A percentile compares a stretch with the other conserved stretches of the same genome.
phyloP scores from a whole-genome alignment of 2,888 invertebrate genomes.

The Drosophila tanythrix region DNA sequence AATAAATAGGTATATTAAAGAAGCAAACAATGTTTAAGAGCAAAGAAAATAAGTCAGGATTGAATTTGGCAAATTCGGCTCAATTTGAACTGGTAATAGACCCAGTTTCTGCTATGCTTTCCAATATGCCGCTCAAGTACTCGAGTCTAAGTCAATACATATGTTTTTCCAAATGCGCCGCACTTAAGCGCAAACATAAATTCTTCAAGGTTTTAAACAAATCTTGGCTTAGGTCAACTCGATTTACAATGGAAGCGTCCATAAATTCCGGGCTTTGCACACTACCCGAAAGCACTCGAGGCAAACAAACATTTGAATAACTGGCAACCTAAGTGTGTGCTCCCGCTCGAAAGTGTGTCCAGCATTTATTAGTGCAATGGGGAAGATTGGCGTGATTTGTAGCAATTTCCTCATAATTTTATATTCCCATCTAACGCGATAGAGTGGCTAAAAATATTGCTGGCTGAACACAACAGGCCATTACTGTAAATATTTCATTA shows the following conservation, averaged over 20 bases:
- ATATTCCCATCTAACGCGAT: conserved; percentile 7
- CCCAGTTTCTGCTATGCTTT: background rate
- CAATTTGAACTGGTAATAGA: background rate
- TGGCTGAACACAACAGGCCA: conserved; percentile 53
- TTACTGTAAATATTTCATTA: conserved; percentile 79
- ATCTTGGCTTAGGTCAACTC: conserved; percentile 47
- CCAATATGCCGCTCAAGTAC: background rate
- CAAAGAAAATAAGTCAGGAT: background rate
- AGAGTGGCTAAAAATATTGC: conserved; percentile 31
- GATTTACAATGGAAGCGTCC: conserved; percentile 32
- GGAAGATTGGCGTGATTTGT: conserved; percentile 70
- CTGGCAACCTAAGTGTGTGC: conserved; percentile 3
- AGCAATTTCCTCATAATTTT: conserved; percentile 65
- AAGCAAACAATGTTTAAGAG: background rate
- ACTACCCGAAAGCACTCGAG: conserved; percentile 36
- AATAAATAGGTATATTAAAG: background rate
- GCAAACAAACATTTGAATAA: conserved; percentile 43
- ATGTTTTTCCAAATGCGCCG: conserved; percentile 14
- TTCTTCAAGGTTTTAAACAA: conserved; percentile 24
- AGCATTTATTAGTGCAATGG: conserved; percentile 60
- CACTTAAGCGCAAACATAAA: conserved; percentile 14
- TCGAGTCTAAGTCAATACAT: conserved; percentile 10
- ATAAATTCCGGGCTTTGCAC: conserved; percentile 40
- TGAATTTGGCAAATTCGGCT: background rate
- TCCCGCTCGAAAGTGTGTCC: conserved; percentile 22